Percentiles rank a stretch among this genome's conserved stretches.
phyloP scores from a whole-genome alignment of 2,888 invertebrate genomes.

The Phyllotreta striolata region DNA sequence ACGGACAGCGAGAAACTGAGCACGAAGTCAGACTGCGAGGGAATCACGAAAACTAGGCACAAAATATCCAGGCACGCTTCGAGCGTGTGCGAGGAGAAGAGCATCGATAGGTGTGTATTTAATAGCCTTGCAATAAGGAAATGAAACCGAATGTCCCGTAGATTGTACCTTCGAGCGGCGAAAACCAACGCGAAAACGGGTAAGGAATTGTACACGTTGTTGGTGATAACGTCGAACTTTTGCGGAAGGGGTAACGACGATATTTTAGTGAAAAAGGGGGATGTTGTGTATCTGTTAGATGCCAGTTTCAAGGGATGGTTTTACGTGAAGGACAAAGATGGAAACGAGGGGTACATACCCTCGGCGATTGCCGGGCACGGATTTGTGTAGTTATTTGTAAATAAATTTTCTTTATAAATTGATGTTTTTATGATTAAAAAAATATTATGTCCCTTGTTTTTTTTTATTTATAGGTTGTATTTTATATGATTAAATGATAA shows the following conservation, averaged over 20 bases:
- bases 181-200: conserved; percentile 62
- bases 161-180: conserved; percentile 70
- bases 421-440: too few relatives aligned
- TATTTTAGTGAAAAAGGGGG: conserved; percentile 73
- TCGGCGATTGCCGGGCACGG: conserved; percentile 81
- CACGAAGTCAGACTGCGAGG: conserved; percentile 74
- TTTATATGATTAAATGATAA: too few relatives aligned
- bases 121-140: not conserved
- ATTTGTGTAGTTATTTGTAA: conserved; percentile 66
- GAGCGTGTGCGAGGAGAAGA: conserved; percentile 71
- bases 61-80: conserved; percentile 52
- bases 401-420: too few relatives aligned
- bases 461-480: too few relatives aligned
- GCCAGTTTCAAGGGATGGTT: conserved; percentile 74
- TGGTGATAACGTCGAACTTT: conserved; percentile 76
- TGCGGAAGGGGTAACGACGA: conserved; percentile 68
- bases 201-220: conserved; percentile 68
- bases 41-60: conserved; percentile 54
- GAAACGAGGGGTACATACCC: conserved; percentile 79
- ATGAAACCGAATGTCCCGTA: conserved; percentile 1
- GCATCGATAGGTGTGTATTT: conserved; percentile 67
- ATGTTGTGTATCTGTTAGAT: conserved; percentile 76
- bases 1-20: conserved; percentile 78
- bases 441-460: too few relatives aligned
- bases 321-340: conserved; percentile 75